These are phyloP conservation scores for Raphicerus campestris DNA, from an alignment of 2,113 vertebrate species.

Conservation along the genomic window DNA sequence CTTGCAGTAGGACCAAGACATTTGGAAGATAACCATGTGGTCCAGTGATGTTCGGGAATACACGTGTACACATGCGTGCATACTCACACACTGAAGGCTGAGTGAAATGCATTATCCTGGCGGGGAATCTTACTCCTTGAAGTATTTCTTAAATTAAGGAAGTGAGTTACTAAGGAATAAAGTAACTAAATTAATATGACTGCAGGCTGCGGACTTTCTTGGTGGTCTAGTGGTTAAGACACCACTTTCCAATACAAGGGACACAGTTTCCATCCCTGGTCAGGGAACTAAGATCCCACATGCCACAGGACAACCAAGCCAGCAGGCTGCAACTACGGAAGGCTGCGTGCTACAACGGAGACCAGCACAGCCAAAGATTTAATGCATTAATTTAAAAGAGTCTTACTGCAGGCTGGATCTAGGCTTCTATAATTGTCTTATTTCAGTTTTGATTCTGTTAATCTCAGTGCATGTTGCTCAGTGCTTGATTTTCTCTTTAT, in stretches of 20 bases:
- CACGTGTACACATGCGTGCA: rapidly evolving
- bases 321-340: not conserved
- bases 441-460: not conserved
- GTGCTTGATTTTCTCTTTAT: not conserved
- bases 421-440: not conserved
- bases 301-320: not conserved
- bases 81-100: no score
- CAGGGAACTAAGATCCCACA: not conserved
- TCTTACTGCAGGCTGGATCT: not conserved
- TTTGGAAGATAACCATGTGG: not conserved
- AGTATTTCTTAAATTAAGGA: not conserved
- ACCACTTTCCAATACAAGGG: not conserved
- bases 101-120: not conserved
- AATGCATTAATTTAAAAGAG: not conserved
- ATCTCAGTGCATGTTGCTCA: not conserved
- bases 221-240: not conserved
- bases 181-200: not conserved
- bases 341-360: rapidly evolving
- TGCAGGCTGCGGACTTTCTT: not conserved
- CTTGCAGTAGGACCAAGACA: no score
- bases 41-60: not conserved
- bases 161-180: not conserved
- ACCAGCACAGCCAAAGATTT: not conserved
- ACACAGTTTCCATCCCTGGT: not conserved
- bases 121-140: not conserved